phyloP scores from a whole-genome alignment of 2,888 invertebrate species.

The Andrena praecox region DNA sequence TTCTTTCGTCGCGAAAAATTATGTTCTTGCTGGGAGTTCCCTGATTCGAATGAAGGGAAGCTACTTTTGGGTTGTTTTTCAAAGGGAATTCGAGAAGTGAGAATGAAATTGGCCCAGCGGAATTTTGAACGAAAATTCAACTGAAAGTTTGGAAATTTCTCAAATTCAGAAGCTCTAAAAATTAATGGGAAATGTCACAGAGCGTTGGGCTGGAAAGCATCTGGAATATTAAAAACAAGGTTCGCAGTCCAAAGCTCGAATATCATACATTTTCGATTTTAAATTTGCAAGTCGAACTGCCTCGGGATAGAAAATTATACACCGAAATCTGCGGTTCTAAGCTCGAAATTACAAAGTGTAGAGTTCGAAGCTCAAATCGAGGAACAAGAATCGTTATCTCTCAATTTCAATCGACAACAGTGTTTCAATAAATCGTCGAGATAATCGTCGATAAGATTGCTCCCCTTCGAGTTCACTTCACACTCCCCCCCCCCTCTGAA shows the following conservation, averaged over 20 bases:
- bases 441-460: slow-evolving; percentile 23
- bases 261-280: too few species aligned
- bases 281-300: too few species aligned
- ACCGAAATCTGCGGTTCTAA: background rate
- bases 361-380: background rate
- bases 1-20: background rate
- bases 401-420: slow-evolving; percentile 1
- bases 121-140: background rate
- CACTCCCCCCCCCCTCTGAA: background rate
- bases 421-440: slow-evolving; percentile 14
- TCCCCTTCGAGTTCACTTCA: background rate
- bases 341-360: background rate
- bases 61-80: background rate
- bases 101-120: too few species aligned
- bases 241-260: too few species aligned
- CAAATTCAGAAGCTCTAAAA: background rate
- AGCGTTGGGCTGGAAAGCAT: background rate
- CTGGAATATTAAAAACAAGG: background rate
- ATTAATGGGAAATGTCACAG: background rate
- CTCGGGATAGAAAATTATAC: too few species aligned
- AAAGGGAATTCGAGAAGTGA: too few species aligned
- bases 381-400: background rate
- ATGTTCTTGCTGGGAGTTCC: background rate
- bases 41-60: background rate
- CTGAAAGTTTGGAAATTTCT: background rate